Base-by-base conservation (phyloP, 1,140 invertebrate genomes). In the Thrips palmi region DNA sequence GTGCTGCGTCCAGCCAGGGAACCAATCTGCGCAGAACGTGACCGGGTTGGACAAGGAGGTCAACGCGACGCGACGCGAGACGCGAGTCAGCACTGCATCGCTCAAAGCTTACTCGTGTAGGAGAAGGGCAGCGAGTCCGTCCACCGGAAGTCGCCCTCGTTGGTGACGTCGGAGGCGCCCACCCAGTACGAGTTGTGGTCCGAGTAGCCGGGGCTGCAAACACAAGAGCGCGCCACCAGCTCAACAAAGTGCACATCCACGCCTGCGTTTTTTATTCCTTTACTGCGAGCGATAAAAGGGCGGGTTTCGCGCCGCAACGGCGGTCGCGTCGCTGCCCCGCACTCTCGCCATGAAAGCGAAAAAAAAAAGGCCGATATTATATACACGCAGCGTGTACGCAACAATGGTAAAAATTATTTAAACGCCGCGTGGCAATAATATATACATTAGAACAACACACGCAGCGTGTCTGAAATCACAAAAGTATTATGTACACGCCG, bases 101-200 rank as follows among this genome's bases (percentile, higher is more conserved):
- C 14, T n/a, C 6, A 32, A 32, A 28, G 65, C 74, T 74, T 60
- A 81, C 78, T 76, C 51, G 71, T 65, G 47, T 71, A 82, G 12
- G 67, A 64, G 50, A 79, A 76, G 5, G 70, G 65, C 34, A 71
- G 54, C n/a, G 72, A 73, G 51, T 78, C 72, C 0, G 69, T 67
- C 79, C 79, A 83, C 27, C 70, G 64, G 55, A 78, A 83, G 49
- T 77, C 73, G 23, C 75, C 74, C 49, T 83, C 79, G 33, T 72
- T 67, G 5, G 63, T 62, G 40, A 64, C 59, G 51, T 82, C 78
- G 4, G 74, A 72, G 1, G 74, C 78, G 14, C 79, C 79, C 20
- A 82, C 71, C 79, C 79, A 83, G 52, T 77, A 80, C 2, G 77
- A 66, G 42, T 66, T 67, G 30, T 69, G 58, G 15, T 71, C 67